Conservation (phyloP, 2,113 vertebrate species). For the Symphodus melops region DNA sequence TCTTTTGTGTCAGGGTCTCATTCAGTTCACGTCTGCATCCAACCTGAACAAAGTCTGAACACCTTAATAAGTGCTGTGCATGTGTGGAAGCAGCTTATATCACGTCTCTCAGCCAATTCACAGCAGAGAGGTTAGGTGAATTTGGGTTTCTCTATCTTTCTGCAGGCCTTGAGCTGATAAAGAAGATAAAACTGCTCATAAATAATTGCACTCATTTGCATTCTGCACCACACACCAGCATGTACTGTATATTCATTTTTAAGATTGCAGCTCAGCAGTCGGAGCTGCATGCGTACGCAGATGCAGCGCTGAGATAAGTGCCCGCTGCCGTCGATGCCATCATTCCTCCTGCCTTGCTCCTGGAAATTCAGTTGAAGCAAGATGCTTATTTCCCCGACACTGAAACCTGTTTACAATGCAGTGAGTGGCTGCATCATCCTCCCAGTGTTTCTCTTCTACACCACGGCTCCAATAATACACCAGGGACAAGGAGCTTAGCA, state of each 20-base stretch:
- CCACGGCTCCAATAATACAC: constrained; percentile 69
- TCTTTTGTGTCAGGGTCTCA: too few relatives aligned
- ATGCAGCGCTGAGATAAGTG: constrained; percentile 54
- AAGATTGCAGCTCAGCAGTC: constrained; percentile 28
- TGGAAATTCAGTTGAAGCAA: constrained; percentile 45
- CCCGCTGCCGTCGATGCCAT: constrained; percentile 9
- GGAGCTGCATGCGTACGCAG: constrained; percentile 25
- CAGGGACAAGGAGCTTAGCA: constrained; percentile 73
- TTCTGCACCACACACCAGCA: constrained; percentile 7
- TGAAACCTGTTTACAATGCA: constrained; percentile 62
- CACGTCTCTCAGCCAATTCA: too few relatives aligned
- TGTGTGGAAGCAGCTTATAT: too few relatives aligned
- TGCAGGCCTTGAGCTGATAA: neutral
- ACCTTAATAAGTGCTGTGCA: too few relatives aligned
- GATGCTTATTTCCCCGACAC: constrained; percentile 43
- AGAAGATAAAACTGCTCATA: constrained; percentile 27
- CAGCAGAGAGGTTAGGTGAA: neutral
- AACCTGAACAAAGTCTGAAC: too few relatives aligned
- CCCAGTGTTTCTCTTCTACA: constrained; percentile 56
- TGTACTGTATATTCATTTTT: constrained; percentile 2
- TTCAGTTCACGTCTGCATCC: too few relatives aligned
- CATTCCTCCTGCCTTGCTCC: constrained; percentile 38
- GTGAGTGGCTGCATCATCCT: constrained; percentile 50
- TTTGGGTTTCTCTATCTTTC: neutral
- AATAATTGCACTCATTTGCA: constrained; percentile 40